Evolutionary conservation across 1,140 invertebrate genomes (phyloP), one percentile per base, ranked within the genome.

Genomic region (Apis florea): DNA sequence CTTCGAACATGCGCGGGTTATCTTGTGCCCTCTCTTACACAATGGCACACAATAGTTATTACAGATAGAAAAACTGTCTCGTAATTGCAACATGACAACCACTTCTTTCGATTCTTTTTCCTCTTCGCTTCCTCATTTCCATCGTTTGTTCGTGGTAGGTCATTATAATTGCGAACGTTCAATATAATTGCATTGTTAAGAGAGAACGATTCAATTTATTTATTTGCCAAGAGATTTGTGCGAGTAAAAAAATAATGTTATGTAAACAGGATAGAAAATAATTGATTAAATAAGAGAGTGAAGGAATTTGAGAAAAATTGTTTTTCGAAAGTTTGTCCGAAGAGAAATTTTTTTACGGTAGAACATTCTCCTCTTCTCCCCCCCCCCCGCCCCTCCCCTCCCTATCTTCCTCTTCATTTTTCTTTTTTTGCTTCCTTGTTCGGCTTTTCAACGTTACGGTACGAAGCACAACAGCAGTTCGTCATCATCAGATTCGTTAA

Each of bases 401-500:
- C 17, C 40, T 0, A 15, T 26, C 15, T 17, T n/a, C 21, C 31
- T 31, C 31, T 40, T 40, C 31, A 6, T 6, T 40, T 40, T 40
- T 40, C 5, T 40, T 6, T 40, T 40, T 6, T 40, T 40, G 0
- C 31, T 24, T 51, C 24, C 56, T 26, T 61, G 24, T 53, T 51
- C 77, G 8, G 21, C 58, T 79, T 70, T 72, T 79, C 66, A 79
- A 54, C 66, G 47, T 10, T 19, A 31, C 69, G 66, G 59, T 56
- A 21, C 76, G 21, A 24, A 66, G 69, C 31, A 69, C 49, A 69
- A 17, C 68, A 21, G 47, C 21, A 40, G 0, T 40, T 40, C 31
- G 31, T 61, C 64, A 61, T 53, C 58, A 54, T 58, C 61, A 24
- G 64, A 58, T 82, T 85, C 78, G 83, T 85, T 88, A 84, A 69